Evolutionary conservation across 1,140 invertebrate genomes (phyloP).

Genomic region (Drosophila bipectinata): DNA sequence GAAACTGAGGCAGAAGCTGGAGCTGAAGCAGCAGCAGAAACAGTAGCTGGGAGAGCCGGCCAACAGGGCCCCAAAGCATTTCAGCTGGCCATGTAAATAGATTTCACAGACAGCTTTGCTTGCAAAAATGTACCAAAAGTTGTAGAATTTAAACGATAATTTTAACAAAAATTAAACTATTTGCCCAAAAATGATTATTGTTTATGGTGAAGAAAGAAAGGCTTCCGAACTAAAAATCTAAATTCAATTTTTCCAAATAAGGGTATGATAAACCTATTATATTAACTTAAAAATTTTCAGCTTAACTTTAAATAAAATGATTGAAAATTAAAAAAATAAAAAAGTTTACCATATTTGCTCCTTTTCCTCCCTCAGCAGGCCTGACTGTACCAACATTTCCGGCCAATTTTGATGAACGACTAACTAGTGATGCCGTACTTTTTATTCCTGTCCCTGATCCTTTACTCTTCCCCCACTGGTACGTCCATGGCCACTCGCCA

Average conservation of each 20-base stretch:
- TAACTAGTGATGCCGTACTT: conserved; percentile 56
- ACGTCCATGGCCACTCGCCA: conserved; percentile 20
- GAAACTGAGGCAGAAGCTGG: conserved; percentile 43
- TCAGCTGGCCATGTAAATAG: conserved; percentile 15
- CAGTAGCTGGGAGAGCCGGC: not conserved
- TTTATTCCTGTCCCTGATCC: conserved; percentile 17
- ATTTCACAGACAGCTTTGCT: conserved; percentile 7
- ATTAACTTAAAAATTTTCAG: too few species aligned
- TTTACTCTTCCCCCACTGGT: not conserved
- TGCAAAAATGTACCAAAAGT: not conserved
- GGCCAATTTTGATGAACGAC: conserved; percentile 67
- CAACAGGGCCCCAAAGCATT: conserved; percentile 23
- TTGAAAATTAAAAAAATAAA: too few species aligned
- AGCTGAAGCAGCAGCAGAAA: not conserved
- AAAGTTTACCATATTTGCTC: too few species aligned
- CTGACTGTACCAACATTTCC: conserved; percentile 19
- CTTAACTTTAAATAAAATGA: too few species aligned
- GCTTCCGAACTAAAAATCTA: too few species aligned
- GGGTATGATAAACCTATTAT: too few species aligned
- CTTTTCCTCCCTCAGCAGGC: not conserved
- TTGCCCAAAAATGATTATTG: too few species aligned
- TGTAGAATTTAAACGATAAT: too few species aligned
- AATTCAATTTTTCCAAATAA: too few species aligned
- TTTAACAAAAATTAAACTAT: too few species aligned
- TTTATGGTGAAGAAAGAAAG: too few species aligned